phyloP scores from a whole-genome alignment of 2,888 invertebrate genomes.

The Xestia rhomboidea region DNA sequence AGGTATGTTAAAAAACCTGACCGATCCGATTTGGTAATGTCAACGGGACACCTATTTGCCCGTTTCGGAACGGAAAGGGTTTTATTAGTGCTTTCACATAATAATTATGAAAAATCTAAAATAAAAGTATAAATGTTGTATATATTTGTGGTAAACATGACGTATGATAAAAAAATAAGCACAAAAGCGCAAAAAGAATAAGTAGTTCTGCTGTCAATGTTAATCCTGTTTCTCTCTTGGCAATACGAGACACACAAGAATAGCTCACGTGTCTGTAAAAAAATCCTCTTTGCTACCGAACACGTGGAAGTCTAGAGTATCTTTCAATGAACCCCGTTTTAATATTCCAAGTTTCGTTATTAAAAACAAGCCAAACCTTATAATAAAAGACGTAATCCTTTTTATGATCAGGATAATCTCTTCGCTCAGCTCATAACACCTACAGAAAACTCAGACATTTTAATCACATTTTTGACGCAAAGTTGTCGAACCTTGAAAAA shows the following conservation, averaged over 20 bases:
- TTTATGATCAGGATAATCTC: conserved; percentile 12
- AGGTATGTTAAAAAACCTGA: too few species aligned
- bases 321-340: not conserved
- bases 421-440: conserved; percentile 10
- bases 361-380: not conserved
- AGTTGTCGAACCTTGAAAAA: conserved; percentile 41
- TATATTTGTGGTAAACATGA: not conserved
- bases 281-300: too few species aligned
- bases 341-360: not conserved
- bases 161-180: not conserved
- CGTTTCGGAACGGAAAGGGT: too few species aligned
- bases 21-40: too few species aligned
- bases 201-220: not conserved
- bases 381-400: conserved; percentile 12
- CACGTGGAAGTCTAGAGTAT: not conserved
- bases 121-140: not conserved
- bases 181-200: not conserved
- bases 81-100: too few species aligned
- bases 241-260: not conserved
- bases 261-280: not conserved
- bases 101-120: not conserved
- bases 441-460: conserved; percentile 11
- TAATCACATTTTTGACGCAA: conserved; percentile 38
- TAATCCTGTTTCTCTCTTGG: not conserved
- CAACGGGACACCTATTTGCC: too few species aligned